Conservation (phyloP, 2,888 invertebrate genomes). For the Drosophila pullipes region DNA sequence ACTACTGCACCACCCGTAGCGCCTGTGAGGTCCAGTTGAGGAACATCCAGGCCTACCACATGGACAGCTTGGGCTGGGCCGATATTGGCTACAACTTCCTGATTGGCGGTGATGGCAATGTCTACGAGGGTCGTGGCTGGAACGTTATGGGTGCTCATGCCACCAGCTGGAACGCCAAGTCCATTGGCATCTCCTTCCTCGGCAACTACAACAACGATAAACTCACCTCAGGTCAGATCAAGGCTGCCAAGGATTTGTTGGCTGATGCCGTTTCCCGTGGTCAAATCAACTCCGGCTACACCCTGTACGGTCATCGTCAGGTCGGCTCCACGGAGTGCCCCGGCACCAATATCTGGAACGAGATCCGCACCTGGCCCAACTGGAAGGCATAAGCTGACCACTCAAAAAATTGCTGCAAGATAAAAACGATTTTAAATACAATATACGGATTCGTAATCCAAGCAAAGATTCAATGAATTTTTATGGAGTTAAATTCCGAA, state of each 20-base stretch:
- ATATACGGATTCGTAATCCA: not conserved
- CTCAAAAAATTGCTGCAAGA: constrained; percentile 24
- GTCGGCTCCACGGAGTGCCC: constrained; percentile 82
- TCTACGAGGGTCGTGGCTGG: constrained; percentile 83
- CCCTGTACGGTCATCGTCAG: constrained; percentile 81
- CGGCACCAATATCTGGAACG: constrained; percentile 79
- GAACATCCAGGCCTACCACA: constrained; percentile 82
- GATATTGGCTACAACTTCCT: constrained; percentile 84
- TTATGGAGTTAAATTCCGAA: not conserved
- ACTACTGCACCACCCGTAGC: constrained; percentile 71
- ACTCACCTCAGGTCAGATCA: constrained; percentile 69
- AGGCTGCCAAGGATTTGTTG: constrained; percentile 71
- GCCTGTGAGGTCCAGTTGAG: constrained; percentile 76
- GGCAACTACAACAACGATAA: constrained; percentile 77
- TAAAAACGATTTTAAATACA: constrained; percentile 47
- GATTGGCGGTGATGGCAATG: constrained; percentile 82
- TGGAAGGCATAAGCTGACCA: constrained; percentile 72
- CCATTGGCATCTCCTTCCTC: constrained; percentile 82
- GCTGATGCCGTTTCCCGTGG: constrained; percentile 71
- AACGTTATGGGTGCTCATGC: constrained; percentile 81
- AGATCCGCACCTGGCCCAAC: constrained; percentile 81
- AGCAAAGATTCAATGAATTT: not conserved
- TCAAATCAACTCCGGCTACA: constrained; percentile 74
- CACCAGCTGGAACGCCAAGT: constrained; percentile 78
- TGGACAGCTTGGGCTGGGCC: constrained; percentile 77